Base-by-base conservation (phyloP, 2,113 vertebrate species). In the Varanus komodoensis region DNA sequence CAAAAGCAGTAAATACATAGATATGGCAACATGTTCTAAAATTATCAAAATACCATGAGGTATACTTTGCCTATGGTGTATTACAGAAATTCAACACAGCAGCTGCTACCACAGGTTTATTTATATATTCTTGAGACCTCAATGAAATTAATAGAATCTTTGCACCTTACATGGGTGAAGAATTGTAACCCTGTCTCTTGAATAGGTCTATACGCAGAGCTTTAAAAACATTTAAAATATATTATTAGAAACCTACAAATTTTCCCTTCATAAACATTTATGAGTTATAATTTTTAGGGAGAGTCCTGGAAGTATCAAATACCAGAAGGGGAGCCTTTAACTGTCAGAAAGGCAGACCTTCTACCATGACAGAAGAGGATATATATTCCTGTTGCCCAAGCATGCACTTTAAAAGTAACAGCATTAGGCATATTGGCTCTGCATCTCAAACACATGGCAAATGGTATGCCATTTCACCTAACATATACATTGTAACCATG, bases 301-400 rank as follows among this genome's bases (percentile, higher is more conserved):
- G 89, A 95, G 93, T 3, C 38, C n/a, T 94, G 86, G 71, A 93
- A 88, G n/a, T 50, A 95, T 93, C 74, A 32, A 89, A 94, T 86
- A 95, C 87, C 15, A 7, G 83, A 92, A 87, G 23, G 92, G 69
- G 81, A 92, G 44, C 91, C 96, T 91, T 44, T 88, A 82, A 90
- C 50, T 90, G 78, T 89, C 87, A 96, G 89, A 95, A 90, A 82
- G 29, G 11, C 77, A 93, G 11, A 54, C 94, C 64, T 74, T 94
- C 92, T 93, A 90, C 32, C 86, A 87, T 17, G 12, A 92, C 2
- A 91, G 82, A 52, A 23, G 88, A 75, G 68, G 71, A 6, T 50
- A 67, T 34, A 83, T 73, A 57, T 54, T 69, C 17, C 9, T 50
- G 9, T 71, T 61, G 34, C 54, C 15, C 48, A 9, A 32, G 15